Base-by-base conservation (phyloP, 2,797 vertebrate species). In the Molossus alvarezi region DNA sequence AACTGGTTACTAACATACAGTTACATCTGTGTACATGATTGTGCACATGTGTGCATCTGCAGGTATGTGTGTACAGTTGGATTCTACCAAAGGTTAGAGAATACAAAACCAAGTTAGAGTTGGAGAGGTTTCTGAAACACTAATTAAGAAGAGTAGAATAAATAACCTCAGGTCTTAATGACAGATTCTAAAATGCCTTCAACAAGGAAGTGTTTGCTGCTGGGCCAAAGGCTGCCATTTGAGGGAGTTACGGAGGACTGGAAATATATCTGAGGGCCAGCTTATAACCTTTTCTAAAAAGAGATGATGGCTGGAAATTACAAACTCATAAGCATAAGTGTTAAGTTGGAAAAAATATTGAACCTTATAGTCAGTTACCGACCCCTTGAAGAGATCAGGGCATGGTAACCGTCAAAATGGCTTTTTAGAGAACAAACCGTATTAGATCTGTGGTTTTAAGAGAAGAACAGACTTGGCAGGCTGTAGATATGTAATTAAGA, bases 101-200 rank as follows among this genome's bases (percentile, higher is more conserved):
- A 92, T 75, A 73, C 23, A 96, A 80, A 88, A 17, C 20, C 58
- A 55, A 67, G 72, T 80, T 92, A 88, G 83, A 65, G 73, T 45
- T 91, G 60, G 64, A 80, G 29, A 88, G n/a, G 27, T 82, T 88
- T 97, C 91, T 55, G 72, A 82, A 92, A 80, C 53, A 67, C 72
- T 76, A 29, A 72, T 97, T 94, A 67, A 57, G 21, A 58, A 95
- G 75, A 87, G 33, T 33, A 25, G 64, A 89, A 80, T 64, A 76
- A 81, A 25, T 57, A 93, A 65, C 75, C 23, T 93, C 4, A 58
- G 62, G 55, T 92, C 71, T 95, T 91, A 72, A 67, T 64, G 83
- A 88, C 27, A 69, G 86, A 91, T 77, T 92, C 27, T 75, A 93
- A 92, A 91, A 62, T 84, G 67, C 64, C 51, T 95, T 72, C 65